These are phyloP conservation scores for Chloroclystis v-ata DNA, from an alignment of 2,888 invertebrate genomes.

Conservation along the genomic window DNA sequence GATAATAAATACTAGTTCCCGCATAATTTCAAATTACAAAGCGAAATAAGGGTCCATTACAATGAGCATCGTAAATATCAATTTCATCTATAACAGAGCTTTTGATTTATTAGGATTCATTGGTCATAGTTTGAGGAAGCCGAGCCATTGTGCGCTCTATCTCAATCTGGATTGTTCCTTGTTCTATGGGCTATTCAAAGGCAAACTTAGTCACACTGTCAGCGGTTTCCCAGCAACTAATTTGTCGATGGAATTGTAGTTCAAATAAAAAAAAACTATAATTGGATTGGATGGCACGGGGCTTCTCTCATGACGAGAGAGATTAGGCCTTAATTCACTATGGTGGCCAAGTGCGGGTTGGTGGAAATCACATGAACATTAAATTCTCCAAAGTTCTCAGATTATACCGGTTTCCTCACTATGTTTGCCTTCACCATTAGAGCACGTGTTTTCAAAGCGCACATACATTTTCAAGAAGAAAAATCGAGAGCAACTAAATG, in stretches of 20 bases:
- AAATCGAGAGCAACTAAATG: not conserved
- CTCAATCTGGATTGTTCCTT: conserved; percentile 22
- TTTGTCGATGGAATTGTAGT: not conserved
- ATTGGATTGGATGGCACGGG: too few species aligned
- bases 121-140: conserved; percentile 30
- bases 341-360: too few species aligned
- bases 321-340: too few species aligned
- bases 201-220: not conserved
- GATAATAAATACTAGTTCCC: too few species aligned
- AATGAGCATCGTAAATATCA: conserved; percentile 35
- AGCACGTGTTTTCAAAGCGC: too few species aligned
- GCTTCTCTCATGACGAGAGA: too few species aligned
- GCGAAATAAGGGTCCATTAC: conserved; percentile 35
- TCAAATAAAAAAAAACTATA: too few species aligned
- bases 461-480: too few species aligned
- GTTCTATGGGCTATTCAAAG: conserved; percentile 1
- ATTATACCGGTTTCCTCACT: too few species aligned
- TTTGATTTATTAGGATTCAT: conserved; percentile 30
- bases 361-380: too few species aligned
- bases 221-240: not conserved
- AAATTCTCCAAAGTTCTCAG: too few species aligned
- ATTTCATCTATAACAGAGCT: conserved; percentile 39
- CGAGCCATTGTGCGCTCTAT: conserved; percentile 26
- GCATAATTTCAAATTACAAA: conserved; percentile 50
- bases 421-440: too few species aligned